Conservation (phyloP, 2,888 invertebrate genomes). For the Morpho achilles region DNA sequence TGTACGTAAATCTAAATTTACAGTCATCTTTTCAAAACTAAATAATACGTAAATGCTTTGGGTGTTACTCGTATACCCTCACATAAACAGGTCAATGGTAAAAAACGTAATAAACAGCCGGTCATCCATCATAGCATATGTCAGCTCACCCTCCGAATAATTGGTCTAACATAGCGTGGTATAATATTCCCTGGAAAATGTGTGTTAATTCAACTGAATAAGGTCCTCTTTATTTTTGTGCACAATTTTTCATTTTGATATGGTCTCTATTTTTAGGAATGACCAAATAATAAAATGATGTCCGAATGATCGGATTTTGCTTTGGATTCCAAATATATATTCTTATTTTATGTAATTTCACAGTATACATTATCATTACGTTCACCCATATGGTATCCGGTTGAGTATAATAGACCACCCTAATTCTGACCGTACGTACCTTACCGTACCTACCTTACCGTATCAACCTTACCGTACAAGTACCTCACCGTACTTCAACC, state of each 20-base stretch:
- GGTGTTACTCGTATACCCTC: conserved; percentile 13
- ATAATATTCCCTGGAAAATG: conserved; percentile 16
- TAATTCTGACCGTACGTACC: too few relatives aligned
- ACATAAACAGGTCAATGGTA: conserved; percentile 33
- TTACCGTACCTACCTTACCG: too few relatives aligned
- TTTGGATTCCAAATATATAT: background rate
- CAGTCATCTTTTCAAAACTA: background rate
- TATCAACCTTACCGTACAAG: too few relatives aligned
- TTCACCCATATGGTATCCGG: too few relatives aligned
- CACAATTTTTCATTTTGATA: conserved; percentile 13
- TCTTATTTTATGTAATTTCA: too few relatives aligned
- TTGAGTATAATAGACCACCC: too few relatives aligned
- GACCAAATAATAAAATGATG: conserved; percentile 10
- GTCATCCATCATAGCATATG: conserved; percentile 51
- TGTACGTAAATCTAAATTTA: background rate
- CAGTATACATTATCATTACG: too few relatives aligned
- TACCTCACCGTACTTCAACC: too few relatives aligned
- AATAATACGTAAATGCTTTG: conserved; percentile 15
- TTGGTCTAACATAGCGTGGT: conserved; percentile 35
- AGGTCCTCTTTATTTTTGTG: conserved; percentile 9
- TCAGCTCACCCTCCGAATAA: conserved; percentile 47
- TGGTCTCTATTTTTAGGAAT: conserved; percentile 3
- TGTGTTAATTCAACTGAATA: conserved; percentile 14
- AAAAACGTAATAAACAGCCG: conserved; percentile 50
- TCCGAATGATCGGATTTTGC: conserved; percentile 3